Conservation (phyloP, 2,113 vertebrate genomes). For the Cacatua alba region DNA sequence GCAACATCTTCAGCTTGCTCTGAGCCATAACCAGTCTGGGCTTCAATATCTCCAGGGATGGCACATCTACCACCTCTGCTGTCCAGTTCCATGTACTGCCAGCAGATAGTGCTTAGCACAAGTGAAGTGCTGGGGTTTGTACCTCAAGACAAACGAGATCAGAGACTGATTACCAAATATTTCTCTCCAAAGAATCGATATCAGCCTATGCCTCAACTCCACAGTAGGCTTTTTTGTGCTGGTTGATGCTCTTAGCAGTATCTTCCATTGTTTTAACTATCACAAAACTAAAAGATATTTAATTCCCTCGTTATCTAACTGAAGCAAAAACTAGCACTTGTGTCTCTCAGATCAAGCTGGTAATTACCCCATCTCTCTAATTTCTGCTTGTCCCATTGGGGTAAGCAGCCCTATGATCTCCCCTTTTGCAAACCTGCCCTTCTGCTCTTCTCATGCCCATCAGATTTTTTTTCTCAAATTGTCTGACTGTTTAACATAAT, state of each 20-base stretch:
- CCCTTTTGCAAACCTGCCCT: neutral
- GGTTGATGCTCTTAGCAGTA: neutral
- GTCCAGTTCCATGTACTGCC: accelerated
- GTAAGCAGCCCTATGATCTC: neutral
- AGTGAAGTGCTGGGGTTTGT: neutral
- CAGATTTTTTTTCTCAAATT: neutral
- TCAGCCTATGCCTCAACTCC: neutral
- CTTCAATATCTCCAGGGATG: neutral
- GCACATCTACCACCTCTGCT: neutral
- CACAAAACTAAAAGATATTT: neutral
- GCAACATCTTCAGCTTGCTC: neutral
- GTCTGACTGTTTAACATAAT: conserved; percentile 1
- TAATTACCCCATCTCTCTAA: neutral
- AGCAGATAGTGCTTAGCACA: neutral
- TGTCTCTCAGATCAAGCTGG: neutral
- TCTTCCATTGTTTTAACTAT: neutral
- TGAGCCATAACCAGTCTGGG: neutral
- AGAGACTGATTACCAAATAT: neutral
- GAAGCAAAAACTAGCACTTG: neutral
- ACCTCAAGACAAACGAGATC: neutral
- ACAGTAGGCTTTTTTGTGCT: neutral
- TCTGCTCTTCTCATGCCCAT: neutral
- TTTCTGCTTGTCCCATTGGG: neutral
- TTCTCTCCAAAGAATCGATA: neutral
- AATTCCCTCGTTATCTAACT: neutral